Base-by-base conservation (phyloP, 2,888 invertebrate species). In the Aethes cnicana region DNA sequence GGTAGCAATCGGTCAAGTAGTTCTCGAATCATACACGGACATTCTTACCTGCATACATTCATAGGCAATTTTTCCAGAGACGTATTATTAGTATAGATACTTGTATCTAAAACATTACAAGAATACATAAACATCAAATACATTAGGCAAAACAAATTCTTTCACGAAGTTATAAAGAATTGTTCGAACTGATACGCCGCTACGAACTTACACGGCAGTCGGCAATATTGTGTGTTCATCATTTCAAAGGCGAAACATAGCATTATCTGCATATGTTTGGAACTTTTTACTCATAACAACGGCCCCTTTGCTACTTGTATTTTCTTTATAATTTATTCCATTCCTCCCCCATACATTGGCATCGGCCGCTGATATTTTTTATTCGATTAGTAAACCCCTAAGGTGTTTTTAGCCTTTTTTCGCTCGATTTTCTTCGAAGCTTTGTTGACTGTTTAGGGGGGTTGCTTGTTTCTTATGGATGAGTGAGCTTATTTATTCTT, bases 371-470 rank as follows among this genome's bases (percentile, higher is more conserved):
- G 90, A 90, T 90, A 90, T 90, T 90, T 88, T 90, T 90, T 90
- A 90, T 90, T 90, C 90, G 90, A 90, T 90, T 90, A 90, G 90
- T 88, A 90, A 89, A 87, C 90, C 90, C 90, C 90, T 81, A 85
- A 90, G 90, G 90, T 90, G 90, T 90, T 90, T 90, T 90, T 90
- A 90, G 90, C 86, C 88, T 88, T 90, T 90, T 90, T 89, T 89
- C 88, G 89, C 83, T 87, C 88, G 87, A 89, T 90, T 90, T 90
- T 89, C 89, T 88, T 90, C 86, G 80, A 85, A 85, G 88, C 87
- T 86, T 88, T 88, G 88, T 89, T 88, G 87, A 87, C 87, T 88
- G 84, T 83, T 87, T 75, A 74, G 82, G 77, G 86, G 84, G 87
- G 81, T 79, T 85, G 81, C 81, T 87, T 84, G 84, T 87, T 89